phyloP scores from a whole-genome alignment of 37 sponge, comb jelly and placozoan species.

The Halisarca cf. caerulea region DNA sequence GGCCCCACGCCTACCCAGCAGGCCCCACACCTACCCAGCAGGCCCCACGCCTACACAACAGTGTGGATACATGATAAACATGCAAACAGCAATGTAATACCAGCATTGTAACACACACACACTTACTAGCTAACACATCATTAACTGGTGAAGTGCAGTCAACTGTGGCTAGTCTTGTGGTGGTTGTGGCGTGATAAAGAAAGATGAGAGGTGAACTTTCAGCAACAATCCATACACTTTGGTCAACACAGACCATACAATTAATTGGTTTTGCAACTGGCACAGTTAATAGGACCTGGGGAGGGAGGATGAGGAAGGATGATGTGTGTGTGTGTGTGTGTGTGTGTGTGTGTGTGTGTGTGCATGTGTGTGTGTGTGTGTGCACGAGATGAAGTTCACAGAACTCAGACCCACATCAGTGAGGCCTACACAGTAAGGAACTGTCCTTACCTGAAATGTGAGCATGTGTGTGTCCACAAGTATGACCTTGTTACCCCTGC shows the following conservation, averaged over 20 bases:
- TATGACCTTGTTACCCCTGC: constrained; percentile 22
- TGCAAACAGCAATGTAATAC: too few relatives aligned
- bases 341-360: neutral
- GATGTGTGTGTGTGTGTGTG: neutral
- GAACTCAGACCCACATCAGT: neutral
- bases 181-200: constrained; percentile 51
- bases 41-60: too few relatives aligned
- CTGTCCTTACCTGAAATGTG: constrained; percentile 10
- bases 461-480: constrained; percentile 20
- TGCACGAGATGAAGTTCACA: neutral
- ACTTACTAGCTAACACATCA: constrained; percentile 52
- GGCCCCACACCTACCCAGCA: too few relatives aligned
- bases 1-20: too few relatives aligned
- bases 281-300: constrained; percentile 41
- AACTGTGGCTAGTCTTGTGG: constrained; percentile 38
- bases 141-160: constrained; percentile 51
- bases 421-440: too few relatives aligned
- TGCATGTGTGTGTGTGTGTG: neutral
- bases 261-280: constrained; percentile 35
- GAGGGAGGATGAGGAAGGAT: too few relatives aligned
- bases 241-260: constrained; percentile 13
- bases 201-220: constrained; percentile 35
- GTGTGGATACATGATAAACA: too few relatives aligned
- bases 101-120: neutral
- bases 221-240: constrained; percentile 50